Conservation (phyloP, 2,113 vertebrate genomes). For the Ceyx cyanopectus region DNA sequence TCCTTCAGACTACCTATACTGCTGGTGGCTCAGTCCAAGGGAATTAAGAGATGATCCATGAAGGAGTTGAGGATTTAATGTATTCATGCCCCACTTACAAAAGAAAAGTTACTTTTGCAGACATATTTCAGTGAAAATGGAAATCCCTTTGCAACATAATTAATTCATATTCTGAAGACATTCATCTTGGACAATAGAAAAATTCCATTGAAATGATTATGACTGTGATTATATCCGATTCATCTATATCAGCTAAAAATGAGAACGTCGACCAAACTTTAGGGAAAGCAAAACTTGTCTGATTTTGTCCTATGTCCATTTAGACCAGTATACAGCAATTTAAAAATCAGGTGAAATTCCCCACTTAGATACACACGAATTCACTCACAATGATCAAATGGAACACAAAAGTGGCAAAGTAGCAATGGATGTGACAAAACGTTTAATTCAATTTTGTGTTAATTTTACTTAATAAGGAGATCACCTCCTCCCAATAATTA, state of each 20-base stretch:
- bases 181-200: neutral
- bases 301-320: neutral
- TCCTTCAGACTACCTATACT: conserved; percentile 18
- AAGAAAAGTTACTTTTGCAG: neutral
- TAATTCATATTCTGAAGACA: neutral
- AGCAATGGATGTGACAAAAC: neutral
- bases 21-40: neutral
- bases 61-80: neutral
- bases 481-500: neutral
- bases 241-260: neutral
- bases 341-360: neutral
- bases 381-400: neutral
- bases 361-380: neutral
- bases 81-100: neutral
- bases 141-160: neutral
- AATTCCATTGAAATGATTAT: neutral
- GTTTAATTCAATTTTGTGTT: neutral
- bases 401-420: neutral
- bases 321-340: neutral
- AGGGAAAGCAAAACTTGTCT: neutral
- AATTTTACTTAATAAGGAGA: neutral
- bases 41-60: neutral
- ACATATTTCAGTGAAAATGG: neutral
- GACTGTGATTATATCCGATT: neutral
- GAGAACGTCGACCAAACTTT: neutral